Evolutionary conservation across 2,888 invertebrate genomes (phyloP).

Genomic region (Crocallis elinguaria): DNA sequence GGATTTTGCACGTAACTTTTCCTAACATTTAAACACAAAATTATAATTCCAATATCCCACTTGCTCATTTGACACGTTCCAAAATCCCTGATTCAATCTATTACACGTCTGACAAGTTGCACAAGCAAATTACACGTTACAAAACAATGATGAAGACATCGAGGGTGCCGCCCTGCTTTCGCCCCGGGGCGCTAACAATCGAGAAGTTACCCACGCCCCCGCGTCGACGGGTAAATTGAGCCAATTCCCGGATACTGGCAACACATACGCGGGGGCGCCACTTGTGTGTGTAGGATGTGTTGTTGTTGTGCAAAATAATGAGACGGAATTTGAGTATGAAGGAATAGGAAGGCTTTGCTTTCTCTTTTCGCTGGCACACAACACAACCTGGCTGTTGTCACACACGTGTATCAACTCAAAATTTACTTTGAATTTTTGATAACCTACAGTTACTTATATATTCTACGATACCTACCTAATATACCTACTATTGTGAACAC

Average conservation of each 20-base stretch:
- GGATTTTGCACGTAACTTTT: no score
- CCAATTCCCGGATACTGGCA: constrained; percentile 60
- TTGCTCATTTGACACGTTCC: constrained; percentile 23
- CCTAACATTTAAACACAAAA: background rate
- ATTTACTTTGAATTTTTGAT: no score
- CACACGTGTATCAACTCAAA: no score
- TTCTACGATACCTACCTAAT: no score
- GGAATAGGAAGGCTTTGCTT: background rate
- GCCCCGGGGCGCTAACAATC: constrained; percentile 47
- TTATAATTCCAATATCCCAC: constrained; percentile 3
- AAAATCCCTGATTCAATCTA: constrained; percentile 32
- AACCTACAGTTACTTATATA: no score
- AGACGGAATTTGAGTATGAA: constrained; percentile 4
- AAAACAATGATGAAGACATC: constrained; percentile 44
- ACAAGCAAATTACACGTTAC: constrained; percentile 41
- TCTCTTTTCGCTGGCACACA: background rate
- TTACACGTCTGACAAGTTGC: constrained; percentile 38
- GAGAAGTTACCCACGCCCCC: constrained; percentile 38
- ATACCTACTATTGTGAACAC: no score
- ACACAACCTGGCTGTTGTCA: no score
- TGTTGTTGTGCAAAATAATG: constrained; percentile 6
- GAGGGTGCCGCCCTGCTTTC: constrained; percentile 36
- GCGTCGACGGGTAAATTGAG: constrained; percentile 62
- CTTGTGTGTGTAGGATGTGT: background rate
- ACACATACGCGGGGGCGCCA: constrained; percentile 40